Conservation (phyloP, 1,140 invertebrate species). For the Solen grandis region DNA sequence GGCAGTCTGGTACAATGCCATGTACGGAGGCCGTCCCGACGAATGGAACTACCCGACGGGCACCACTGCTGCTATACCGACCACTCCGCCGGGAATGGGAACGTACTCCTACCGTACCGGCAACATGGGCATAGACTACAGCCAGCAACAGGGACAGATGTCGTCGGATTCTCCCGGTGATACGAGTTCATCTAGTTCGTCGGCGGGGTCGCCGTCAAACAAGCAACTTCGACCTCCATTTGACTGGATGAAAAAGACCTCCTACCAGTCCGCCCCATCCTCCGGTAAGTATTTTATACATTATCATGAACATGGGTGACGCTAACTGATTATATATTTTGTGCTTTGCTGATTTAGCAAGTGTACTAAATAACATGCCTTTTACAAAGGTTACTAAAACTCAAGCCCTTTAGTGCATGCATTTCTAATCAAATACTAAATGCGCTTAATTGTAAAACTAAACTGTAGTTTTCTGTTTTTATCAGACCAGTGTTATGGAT, state of each 20-base stretch:
- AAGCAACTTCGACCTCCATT: slow-evolving; percentile 66
- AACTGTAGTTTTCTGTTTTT: no score
- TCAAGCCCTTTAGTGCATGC: no score
- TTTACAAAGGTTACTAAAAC: no score
- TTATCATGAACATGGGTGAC: no score
- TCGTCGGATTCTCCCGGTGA: slow-evolving; percentile 53
- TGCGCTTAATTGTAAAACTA: no score
- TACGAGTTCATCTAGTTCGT: slow-evolving; percentile 60
- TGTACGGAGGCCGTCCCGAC: slow-evolving; percentile 39
- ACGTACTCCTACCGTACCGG: slow-evolving; percentile 50
- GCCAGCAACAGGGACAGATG: slow-evolving; percentile 23
- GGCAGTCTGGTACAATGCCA: slow-evolving; percentile 54
- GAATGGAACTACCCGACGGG: slow-evolving; percentile 14
- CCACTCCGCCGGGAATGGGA: slow-evolving; percentile 40
- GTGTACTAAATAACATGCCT: no score
- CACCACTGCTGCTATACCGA: slow-evolving; percentile 36
- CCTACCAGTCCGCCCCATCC: slow-evolving; percentile 54
- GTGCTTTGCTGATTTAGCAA: no score
- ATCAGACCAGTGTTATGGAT: no score
- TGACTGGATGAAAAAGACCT: slow-evolving; percentile 69
- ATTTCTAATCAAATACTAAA: no score
- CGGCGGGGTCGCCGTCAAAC: slow-evolving; percentile 60
- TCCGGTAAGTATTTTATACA: slow-evolving; percentile 46
- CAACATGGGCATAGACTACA: slow-evolving; percentile 52
- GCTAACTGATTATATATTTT: no score